phyloP scores from a whole-genome alignment of 2,888 invertebrate genomes.

The Carcina quercana region DNA sequence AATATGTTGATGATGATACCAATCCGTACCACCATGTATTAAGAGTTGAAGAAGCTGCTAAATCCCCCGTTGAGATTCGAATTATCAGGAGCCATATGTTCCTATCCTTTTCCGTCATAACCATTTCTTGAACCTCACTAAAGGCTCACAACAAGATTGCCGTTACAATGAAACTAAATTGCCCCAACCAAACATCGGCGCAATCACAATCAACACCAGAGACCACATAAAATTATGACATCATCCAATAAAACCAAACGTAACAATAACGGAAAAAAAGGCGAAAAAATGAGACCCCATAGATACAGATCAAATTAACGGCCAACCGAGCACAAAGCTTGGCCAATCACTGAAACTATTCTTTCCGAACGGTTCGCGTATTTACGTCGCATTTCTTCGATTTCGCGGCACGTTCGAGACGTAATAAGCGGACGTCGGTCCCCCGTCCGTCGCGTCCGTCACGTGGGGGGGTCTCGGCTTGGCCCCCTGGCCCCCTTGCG shows the following conservation, averaged over 20 bases:
- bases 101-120: too few relatives aligned
- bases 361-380: conserved; percentile 57
- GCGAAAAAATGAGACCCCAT: conserved; percentile 41
- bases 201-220: too few relatives aligned
- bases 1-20: too few relatives aligned
- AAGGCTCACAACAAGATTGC: too few relatives aligned
- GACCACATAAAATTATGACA: too few relatives aligned
- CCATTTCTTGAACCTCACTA: too few relatives aligned
- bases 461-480: conserved; percentile 21
- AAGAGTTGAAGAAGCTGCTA: too few relatives aligned
- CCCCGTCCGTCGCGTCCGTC: conserved; percentile 50
- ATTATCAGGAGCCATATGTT: too few relatives aligned
- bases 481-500: conserved; percentile 19
- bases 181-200: too few relatives aligned
- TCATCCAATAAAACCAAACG: conserved; percentile 49
- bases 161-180: too few relatives aligned
- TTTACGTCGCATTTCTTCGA: conserved; percentile 73
- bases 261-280: conserved; percentile 64
- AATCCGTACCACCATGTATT: too few relatives aligned
- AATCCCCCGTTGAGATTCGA: too few relatives aligned
- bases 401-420: conserved; percentile 71
- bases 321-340: conserved; percentile 62
- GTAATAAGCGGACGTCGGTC: conserved; percentile 67
- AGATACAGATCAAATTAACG: conserved; percentile 69
- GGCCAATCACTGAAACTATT: conserved; percentile 64